Conservation (phyloP, 2,888 invertebrate species). For the Mythimna ferrago region DNA sequence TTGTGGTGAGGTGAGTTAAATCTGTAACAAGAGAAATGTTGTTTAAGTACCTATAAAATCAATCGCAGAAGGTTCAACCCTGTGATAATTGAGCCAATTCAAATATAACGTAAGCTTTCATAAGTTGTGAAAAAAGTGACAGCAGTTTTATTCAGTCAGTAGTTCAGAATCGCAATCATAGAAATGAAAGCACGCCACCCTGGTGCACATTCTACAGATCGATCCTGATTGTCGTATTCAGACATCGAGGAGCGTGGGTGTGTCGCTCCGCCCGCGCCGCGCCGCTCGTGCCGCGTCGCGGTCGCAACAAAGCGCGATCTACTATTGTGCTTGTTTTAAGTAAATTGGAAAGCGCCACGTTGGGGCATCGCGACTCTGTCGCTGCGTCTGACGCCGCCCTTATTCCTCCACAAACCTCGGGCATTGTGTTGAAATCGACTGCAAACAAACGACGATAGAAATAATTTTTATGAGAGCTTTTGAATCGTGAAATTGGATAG, state of each 20-base stretch:
- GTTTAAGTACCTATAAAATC: not conserved
- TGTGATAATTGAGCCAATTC: not conserved
- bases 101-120: no score
- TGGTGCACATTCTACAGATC: conserved; percentile 24
- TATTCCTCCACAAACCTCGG: conserved; percentile 51
- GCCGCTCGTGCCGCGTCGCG: conserved; percentile 45
- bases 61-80: not conserved
- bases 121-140: no score
- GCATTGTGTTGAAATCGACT: conserved; percentile 37
- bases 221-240: conserved; percentile 35
- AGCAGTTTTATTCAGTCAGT: conserved; percentile 2
- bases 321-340: conserved; percentile 82
- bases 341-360: conserved; percentile 79
- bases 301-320: conserved; percentile 66
- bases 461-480: conserved; percentile 49
- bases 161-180: conserved; percentile 18
- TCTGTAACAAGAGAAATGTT: conserved; percentile 62
- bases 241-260: conserved; percentile 48
- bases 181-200: conserved; percentile 12
- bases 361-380: conserved; percentile 30
- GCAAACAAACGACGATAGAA: conserved; percentile 39
- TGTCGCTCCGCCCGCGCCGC: conserved; percentile 39
- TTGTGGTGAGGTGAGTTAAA: conserved; percentile 11
- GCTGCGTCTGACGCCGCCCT: conserved; percentile 73
- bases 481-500: conserved; percentile 44